phyloP scores from a whole-genome alignment of 2,797 vertebrate species.

The Clamator glandarius region DNA sequence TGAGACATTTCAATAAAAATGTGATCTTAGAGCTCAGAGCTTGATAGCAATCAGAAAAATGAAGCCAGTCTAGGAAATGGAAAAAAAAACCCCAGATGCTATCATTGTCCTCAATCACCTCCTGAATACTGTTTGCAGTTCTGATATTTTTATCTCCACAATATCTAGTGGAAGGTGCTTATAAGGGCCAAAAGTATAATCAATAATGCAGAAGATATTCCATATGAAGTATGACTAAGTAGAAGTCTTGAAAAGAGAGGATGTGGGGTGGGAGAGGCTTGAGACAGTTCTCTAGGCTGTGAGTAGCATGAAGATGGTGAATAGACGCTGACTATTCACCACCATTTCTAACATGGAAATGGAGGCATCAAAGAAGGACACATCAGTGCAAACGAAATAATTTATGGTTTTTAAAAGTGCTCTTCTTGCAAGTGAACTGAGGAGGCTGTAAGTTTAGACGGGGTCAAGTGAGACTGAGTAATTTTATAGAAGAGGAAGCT shows the following conservation, averaged over 20 bases:
- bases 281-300: neutral
- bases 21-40: neutral
- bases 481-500: neutral
- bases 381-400: neutral
- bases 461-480: neutral
- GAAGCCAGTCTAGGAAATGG: neutral
- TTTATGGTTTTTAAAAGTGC: neutral
- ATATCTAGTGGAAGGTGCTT: neutral
- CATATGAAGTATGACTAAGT: neutral
- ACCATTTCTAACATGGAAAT: neutral
- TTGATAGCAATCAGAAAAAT: neutral
- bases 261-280: neutral
- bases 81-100: fast-evolving
- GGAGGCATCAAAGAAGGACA: neutral
- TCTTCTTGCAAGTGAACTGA: neutral
- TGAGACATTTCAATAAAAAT: neutral
- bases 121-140: neutral
- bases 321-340: neutral
- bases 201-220: neutral
- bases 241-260: neutral
- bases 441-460: neutral
- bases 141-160: neutral
- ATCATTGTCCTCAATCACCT: neutral
- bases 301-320: neutral
- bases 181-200: neutral